These are phyloP conservation scores for Telmatochromis sp. DNA, from an alignment of 2,113 vertebrate species.

Conservation along the genomic window DNA sequence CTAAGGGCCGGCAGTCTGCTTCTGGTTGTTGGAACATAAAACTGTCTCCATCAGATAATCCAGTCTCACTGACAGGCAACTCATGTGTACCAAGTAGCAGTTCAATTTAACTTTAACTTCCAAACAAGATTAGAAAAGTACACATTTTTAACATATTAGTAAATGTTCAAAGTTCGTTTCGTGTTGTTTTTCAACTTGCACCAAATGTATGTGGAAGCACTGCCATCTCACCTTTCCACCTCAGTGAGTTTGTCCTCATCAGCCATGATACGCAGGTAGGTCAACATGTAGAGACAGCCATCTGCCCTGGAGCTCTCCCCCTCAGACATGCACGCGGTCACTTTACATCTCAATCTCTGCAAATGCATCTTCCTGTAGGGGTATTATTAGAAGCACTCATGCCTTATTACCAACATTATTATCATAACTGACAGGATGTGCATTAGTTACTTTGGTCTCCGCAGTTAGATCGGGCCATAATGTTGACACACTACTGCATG, in stretches of 20 bases:
- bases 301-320: conserved; percentile 34
- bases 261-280: conserved; percentile 54
- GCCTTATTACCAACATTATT: conserved; percentile 47
- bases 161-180: not conserved
- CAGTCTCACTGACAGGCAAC: conserved; percentile 6
- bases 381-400: conserved; percentile 65
- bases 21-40: conserved; percentile 49
- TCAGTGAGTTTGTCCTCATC: conserved; percentile 40
- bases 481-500: conserved; percentile 37
- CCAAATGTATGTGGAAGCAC: not conserved
- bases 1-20: conserved; percentile 39
- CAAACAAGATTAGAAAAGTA: not conserved
- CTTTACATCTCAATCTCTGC: conserved; percentile 42
- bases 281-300: conserved; percentile 61
- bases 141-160: not conserved
- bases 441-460: conserved; percentile 55
- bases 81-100: not conserved
- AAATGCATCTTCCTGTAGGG: conserved; percentile 50
- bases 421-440: conserved; percentile 62
- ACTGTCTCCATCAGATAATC: conserved; percentile 52
- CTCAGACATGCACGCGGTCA: conserved; percentile 41
- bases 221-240: conserved; percentile 56
- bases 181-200: not conserved
- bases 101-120: not conserved
- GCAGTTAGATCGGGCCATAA: conserved; percentile 25